Conservation (phyloP, 2,888 invertebrate species). For the Acrobasis consociella region DNA sequence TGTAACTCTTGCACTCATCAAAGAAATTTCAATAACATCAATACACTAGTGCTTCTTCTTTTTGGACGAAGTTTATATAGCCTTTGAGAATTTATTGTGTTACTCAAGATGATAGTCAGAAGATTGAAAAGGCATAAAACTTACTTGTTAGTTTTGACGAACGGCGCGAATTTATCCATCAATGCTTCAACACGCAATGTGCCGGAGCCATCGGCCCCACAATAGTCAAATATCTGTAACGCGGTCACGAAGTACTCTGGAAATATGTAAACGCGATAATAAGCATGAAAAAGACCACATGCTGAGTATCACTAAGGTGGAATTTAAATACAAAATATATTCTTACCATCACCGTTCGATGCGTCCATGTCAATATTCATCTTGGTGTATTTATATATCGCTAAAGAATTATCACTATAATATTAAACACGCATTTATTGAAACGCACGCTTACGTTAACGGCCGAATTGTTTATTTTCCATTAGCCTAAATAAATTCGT, state of each 20-base stretch:
- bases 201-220: slow-evolving; percentile 61
- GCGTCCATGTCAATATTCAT: slow-evolving; percentile 65
- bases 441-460: slow-evolving; percentile 41
- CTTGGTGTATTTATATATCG: slow-evolving; percentile 20
- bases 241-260: slow-evolving; percentile 73
- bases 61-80: too few relatives aligned
- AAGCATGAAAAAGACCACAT: slow-evolving; percentile 46
- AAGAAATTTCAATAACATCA: too few relatives aligned
- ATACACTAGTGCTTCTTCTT: too few relatives aligned
- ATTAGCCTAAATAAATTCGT: slow-evolving; percentile 59
- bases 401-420: neutral
- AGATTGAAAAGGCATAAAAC: slow-evolving; percentile 32
- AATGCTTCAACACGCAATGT: slow-evolving; percentile 64
- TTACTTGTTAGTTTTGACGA: slow-evolving; percentile 74
- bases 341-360: slow-evolving; percentile 62
- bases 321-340: slow-evolving; percentile 48
- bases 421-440: slow-evolving; percentile 1
- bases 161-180: slow-evolving; percentile 74
- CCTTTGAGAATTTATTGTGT: too few relatives aligned
- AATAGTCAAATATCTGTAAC: slow-evolving; percentile 72
- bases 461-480: slow-evolving; percentile 62
- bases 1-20: too few relatives aligned
- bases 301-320: slow-evolving; percentile 71
- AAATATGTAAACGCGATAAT: slow-evolving; percentile 45
- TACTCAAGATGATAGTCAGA: too few relatives aligned